These are phyloP conservation scores for Rhizomys pruinosus DNA, from an alignment of 2,113 vertebrate genomes.

Conservation along the genomic window DNA sequence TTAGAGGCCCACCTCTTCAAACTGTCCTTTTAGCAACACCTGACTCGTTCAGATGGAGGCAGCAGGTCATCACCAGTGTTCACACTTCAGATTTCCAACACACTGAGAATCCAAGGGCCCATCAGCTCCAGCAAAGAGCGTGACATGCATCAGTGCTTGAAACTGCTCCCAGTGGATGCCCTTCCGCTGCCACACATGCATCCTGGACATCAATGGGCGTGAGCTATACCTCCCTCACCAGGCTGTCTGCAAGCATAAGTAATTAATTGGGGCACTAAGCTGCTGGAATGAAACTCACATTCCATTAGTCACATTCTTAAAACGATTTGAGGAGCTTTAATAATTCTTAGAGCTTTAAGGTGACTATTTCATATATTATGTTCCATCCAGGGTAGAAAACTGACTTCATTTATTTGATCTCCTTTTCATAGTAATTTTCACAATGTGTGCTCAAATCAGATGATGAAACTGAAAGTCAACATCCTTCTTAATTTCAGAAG, in stretches of 20 bases:
- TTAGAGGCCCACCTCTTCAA: neutral
- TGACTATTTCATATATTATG: neutral
- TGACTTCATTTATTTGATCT: neutral
- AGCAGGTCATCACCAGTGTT: neutral
- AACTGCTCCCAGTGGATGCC: neutral
- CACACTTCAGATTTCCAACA: neutral
- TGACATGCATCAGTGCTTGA: neutral
- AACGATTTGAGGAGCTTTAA: neutral
- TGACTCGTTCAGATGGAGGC: neutral
- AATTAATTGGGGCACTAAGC: slow-evolving; percentile 45
- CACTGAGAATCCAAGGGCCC: neutral
- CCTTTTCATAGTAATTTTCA: slow-evolving; percentile 17
- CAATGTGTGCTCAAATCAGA: neutral
- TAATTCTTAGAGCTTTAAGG: neutral
- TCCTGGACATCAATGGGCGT: neutral
- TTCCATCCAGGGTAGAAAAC: neutral
- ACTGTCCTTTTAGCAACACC: too few species aligned
- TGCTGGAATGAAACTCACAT: slow-evolving; percentile 9
- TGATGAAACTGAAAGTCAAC: neutral
- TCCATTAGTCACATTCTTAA: slow-evolving; percentile 38
- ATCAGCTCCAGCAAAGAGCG: neutral
- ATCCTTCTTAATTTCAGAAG: neutral
- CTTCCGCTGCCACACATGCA: neutral
- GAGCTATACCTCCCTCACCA: neutral
- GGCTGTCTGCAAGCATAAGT: slow-evolving; percentile 40